Base-by-base conservation (phyloP, 2,888 invertebrate genomes). In the Anthrax anthrax region DNA sequence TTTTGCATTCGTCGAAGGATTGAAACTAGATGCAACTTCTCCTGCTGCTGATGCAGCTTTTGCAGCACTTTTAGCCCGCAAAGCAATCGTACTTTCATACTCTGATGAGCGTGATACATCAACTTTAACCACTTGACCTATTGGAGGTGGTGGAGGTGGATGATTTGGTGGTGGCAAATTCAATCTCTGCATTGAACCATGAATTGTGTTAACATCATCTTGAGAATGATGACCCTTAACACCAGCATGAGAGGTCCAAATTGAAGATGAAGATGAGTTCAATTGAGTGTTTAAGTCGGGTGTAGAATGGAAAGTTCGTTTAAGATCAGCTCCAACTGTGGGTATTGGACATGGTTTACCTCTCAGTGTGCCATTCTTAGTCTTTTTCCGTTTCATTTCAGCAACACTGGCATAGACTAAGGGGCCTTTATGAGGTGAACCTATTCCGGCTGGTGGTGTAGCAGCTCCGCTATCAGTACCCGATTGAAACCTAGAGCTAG, bases 341-440 rank as follows among this genome's bases (percentile, higher is more conserved):
- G 69, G 69, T 46, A 69, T 68, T 36, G 65, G 56, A 48, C 68
- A 68, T 2, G 69, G 69, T 42, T 68, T 68, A 19, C 65, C 67
- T 12, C 65, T 60, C 3, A 69, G 46, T 0, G 69, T 67, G 47
- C 68, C 68, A 45, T 64, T 63, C 51, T 66, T 64, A 48, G 64
- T 66, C 49, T 58, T 63, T 46, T 84, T 83, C 47, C 94, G 77
- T 67, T 94, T 94, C 94, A 94, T 92, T 66, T 94, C 92, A 0
- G 92, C 88, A 39, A 92, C 92, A 61, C 91, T 92, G 39, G 90
- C 88, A 68, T 92, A 94, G 37, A 91, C 90, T 42, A 77, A 70
- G 3, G 75, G 72, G 1, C 72, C 67, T 56, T 75, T 75, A 46
- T 83, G 78, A 8, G 84, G 83, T 12, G 83, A 82, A 8, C 58